Evolutionary conservation across 2,888 invertebrate species (phyloP), one percentile per base, ranked within the genome.

Genomic region (Eupeodes latifasciatus): DNA sequence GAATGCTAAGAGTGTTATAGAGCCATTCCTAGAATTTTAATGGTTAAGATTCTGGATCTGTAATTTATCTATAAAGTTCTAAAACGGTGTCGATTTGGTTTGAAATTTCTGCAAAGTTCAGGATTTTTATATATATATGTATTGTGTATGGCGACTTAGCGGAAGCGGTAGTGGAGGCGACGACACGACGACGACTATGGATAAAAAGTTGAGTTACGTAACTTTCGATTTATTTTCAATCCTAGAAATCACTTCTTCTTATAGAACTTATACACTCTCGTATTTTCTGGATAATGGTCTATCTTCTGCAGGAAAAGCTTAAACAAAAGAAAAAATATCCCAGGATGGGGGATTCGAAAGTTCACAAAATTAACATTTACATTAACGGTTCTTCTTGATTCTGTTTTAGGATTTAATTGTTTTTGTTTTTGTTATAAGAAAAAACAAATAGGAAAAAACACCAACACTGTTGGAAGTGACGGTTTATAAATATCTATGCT

Each of bases 1-100:
- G 49, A 27, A n/a, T 66, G 66, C 5, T 49, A 80, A 69, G 16
- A 53, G 27, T 76, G 27, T 76, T 80, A 69, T 19, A 16, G 12
- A 11, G 49, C 19, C 9, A 69, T 57, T 74, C 49, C 27, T 40
- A 14, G 34, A 44, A 72, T 19, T 59, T 16, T n/a, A 16, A 49
- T 14, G 59, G 7, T 51, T 57, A 5, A 16, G 5, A 40, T 34
- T 49, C 27, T 2, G 5, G 27, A 64, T 64, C 16, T 7, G 19
- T 59, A 14, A 14, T 59, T 34, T 6, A 14, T 59, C 59, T 61
- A 44, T 7, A 51, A 72, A 59, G 19, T 51, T 19, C n/a, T 19
- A 0, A 4, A 44, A 49, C 66, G 74, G 34, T 75, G 67, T 49
- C 16, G 19, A 67, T 74, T 79, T n/a, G 44, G 49, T 49, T 64